Evolutionary conservation across 2,797 vertebrate species (phyloP).

Genomic region (Zalophus californianus): DNA sequence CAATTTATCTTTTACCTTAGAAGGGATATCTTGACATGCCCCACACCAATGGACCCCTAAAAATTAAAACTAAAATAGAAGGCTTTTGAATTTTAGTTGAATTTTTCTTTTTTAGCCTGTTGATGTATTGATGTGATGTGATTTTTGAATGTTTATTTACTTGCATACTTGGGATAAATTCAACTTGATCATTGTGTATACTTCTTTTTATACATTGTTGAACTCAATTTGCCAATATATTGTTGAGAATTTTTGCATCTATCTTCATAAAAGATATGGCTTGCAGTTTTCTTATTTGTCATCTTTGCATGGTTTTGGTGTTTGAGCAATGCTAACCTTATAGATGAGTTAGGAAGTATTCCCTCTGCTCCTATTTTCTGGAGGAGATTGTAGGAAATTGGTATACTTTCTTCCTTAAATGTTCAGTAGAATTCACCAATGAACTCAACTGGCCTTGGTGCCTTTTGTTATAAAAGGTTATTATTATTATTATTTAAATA

Average conservation of each 20-base stretch:
- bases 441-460: neutral
- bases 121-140: neutral
- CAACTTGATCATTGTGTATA: neutral
- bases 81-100: neutral
- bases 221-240: neutral
- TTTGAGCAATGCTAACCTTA: neutral
- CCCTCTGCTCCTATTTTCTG: neutral
- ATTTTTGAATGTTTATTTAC: neutral
- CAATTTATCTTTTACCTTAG: neutral
- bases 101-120: neutral
- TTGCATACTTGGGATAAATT: neutral
- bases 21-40: neutral
- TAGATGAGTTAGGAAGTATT: neutral
- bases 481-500: neutral
- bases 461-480: neutral
- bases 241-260: neutral
- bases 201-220: neutral
- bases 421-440: neutral
- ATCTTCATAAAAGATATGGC: neutral
- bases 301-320: neutral
- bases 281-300: neutral
- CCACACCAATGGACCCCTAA: neutral
- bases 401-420: neutral
- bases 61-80: neutral
- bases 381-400: neutral